Percentiles rank a stretch among this genome's conserved stretches.
These are phyloP conservation scores for Oscheius myriophilus DNA, from an alignment of 2,888 invertebrate genomes.

Conservation along the genomic window DNA sequence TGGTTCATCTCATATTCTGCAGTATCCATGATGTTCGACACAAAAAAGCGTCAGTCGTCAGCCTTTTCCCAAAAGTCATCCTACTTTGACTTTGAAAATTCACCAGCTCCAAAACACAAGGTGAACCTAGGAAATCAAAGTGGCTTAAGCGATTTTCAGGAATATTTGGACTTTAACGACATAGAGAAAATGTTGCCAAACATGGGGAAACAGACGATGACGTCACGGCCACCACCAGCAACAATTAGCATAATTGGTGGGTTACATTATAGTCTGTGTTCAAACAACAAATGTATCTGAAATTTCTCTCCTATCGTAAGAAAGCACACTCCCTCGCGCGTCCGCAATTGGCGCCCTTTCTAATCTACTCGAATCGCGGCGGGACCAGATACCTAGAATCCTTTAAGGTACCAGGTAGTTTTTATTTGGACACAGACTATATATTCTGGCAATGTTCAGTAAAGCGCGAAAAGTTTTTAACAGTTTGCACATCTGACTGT, in stretches of 20 bases:
- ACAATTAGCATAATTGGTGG: conserved; percentile 30
- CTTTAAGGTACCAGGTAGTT: no score
- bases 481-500: no score
- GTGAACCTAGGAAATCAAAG: conserved; percentile 22
- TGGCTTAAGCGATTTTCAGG: conserved; percentile 29
- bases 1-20: background rate
- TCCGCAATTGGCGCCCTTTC: no score
- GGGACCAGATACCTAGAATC: no score
- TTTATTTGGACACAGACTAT: no score
- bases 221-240: conserved; percentile 10
- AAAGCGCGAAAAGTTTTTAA: no score
- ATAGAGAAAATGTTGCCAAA: conserved; percentile 50
- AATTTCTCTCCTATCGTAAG: no score
- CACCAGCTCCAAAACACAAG: conserved; percentile 52
- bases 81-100: conserved; percentile 52
- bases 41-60: conserved; percentile 43
- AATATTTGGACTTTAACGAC: conserved; percentile 52
- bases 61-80: conserved; percentile 46
- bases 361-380: no score
- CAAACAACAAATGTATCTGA: no score
- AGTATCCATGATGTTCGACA: conserved; percentile 55
- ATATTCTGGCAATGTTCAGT: no score
- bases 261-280: no score
- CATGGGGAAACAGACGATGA: conserved; percentile 14
- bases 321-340: no score